Base-by-base conservation (phyloP, 2,113 vertebrate species). In the Antechinus flavipes region DNA sequence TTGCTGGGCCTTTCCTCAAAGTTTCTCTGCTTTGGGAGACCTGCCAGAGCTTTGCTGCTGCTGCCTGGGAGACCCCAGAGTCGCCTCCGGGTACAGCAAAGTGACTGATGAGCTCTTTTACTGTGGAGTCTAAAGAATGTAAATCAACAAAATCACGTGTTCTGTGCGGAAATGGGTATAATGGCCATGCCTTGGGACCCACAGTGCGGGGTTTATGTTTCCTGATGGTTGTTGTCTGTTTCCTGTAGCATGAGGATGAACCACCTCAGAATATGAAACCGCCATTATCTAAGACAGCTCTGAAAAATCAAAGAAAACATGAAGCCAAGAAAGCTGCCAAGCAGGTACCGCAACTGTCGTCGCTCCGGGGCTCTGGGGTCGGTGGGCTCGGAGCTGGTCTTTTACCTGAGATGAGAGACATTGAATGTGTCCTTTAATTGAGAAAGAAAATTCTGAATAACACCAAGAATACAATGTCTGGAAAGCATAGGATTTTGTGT, bases 281-380 rank as follows among this genome's bases (percentile, higher is more conserved):
- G 93, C 98, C 97, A 0, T 93, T 99, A 54, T 99, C 99, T 46
- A 99, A 99, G 98, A 96, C 99, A 0, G 99, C 99, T 91, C 98
- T 99, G 96, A 99, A 99, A 98, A 99, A 99, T 98, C 99, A 99
- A 98, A 99, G 98, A 98, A 99, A 99, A 55, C 99, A 99, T 0
- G 99, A 99, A 96, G 99, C 99, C 0, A 99, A 99, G 98, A 99
- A 99, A 95, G 99, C 99, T 47, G 99, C 99, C 27, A 99, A 99
- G 95, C 99, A 99, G 99, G 99, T 99, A 98, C 94, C 68, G 89
- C 54, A 91, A 0, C 50, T 89, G 55, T 42, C 49, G 0, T 35
- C 22, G 5, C n/a, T 42, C 4, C 1, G 42, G 68, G 30, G 0
- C 19, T 0, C 68, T 76, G 1, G 19, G 27, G 30, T 30, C 7